phyloP scores from a whole-genome alignment of 1,140 invertebrate genomes.

The Bombus balteatus region DNA sequence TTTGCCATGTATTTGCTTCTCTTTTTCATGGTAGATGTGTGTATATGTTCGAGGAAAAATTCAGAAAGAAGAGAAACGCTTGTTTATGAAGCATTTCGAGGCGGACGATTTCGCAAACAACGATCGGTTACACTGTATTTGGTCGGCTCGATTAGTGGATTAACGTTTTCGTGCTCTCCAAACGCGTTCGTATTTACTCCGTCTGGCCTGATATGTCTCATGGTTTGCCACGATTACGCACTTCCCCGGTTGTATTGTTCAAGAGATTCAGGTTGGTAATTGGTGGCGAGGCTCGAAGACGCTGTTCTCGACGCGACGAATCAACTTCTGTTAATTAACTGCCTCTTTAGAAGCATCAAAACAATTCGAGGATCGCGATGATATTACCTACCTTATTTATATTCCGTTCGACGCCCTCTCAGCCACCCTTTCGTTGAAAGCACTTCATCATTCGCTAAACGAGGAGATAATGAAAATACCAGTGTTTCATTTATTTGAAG shows the following conservation, averaged over 20 bases:
- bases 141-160: background rate
- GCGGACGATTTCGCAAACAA: background rate
- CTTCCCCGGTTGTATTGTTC: background rate
- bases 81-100: background rate
- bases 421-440: too few relatives aligned
- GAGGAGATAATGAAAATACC: too few relatives aligned
- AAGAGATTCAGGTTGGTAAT: background rate
- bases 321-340: constrained; percentile 30
- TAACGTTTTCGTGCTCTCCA: background rate
- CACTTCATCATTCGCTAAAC: background rate
- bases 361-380: background rate
- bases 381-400: background rate
- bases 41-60: background rate
- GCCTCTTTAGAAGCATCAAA: background rate
- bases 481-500: too few relatives aligned
- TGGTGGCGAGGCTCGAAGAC: background rate
- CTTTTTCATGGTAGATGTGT: background rate
- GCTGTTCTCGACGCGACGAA: background rate
- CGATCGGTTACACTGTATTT: background rate
- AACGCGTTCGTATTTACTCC: background rate
- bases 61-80: background rate
- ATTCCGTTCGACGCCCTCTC: background rate
- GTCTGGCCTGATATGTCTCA: background rate
- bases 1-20: background rate
- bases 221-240: background rate